Percentiles rank a stretch among this genome's conserved stretches.
phyloP scores from a whole-genome alignment of 2,888 invertebrate genomes.

The Cerceris ruficornis region DNA sequence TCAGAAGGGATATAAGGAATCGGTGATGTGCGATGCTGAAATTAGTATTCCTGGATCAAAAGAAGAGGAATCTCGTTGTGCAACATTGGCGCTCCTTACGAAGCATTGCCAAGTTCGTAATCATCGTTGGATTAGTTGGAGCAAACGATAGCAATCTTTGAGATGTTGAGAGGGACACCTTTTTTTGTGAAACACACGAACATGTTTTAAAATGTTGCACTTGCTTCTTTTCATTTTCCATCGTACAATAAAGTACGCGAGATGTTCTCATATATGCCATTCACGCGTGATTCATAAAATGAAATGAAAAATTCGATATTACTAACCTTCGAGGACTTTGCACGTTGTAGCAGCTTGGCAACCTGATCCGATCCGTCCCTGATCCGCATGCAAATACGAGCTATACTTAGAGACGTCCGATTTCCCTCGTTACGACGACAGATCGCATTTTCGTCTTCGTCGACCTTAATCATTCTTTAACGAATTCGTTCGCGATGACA shows the following conservation, averaged over 20 bases:
- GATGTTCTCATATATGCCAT: neutral
- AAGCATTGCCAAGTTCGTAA: conserved; percentile 52
- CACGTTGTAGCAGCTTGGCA: conserved; percentile 56
- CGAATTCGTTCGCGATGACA: conserved; percentile 28
- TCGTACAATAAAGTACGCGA: neutral
- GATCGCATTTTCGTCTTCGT: conserved; percentile 64
- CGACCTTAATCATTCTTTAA: conserved; percentile 64
- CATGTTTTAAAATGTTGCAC: neutral
- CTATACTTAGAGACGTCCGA: conserved; percentile 74
- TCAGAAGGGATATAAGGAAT: neutral
- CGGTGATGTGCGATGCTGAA: conserved; percentile 3
- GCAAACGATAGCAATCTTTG: conserved; percentile 6
- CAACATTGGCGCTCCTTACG: conserved; percentile 32
- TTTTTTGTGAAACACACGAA: neutral
- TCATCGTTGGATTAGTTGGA: conserved; percentile 10
- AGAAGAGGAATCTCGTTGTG: conserved; percentile 40
- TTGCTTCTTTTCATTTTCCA: neutral
- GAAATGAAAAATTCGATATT: conserved; percentile 27
- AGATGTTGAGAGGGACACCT: too few relatives aligned
- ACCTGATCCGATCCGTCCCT: conserved; percentile 59
- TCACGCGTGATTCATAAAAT: neutral
- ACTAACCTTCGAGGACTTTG: conserved; percentile 21
- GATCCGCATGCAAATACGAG: conserved; percentile 67
- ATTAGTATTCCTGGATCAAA: conserved; percentile 31
- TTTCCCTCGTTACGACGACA: conserved; percentile 70